Evolutionary conservation across 2,113 vertebrate genomes (phyloP), one percentile per base, ranked within the genome.

Genomic region (Cephalopholis sonnerati): DNA sequence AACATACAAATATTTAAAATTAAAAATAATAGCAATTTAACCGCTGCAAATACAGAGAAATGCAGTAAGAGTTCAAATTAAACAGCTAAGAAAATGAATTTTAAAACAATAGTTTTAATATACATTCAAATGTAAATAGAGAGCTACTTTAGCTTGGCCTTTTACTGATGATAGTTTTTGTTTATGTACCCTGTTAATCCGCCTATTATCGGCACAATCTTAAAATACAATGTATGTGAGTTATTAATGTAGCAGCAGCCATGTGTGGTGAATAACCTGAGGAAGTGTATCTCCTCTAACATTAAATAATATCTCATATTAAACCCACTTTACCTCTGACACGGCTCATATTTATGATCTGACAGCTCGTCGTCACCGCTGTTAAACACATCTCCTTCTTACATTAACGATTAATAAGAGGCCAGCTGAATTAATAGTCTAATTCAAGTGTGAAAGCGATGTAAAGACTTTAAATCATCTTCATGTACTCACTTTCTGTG

Each of bases 401-500:
- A 20, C 2, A 25, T 20, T 44, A 1, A 20, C 20, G 22, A 36
- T 10, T 10, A 78, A 55, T 10, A 18, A 9, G 6, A 1, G 1
- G 0, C 10, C 18, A 1, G 4, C 68, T 41, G 3, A 15, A 59
- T 44, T 18, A 0, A 59, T 0, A 12, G 15, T 10, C 6, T 9
- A 5, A 25, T 29, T 6, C 10, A n/a, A 5, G 2, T 15, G 18
- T 69, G 3, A 24, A 7, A 20, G 3, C 1, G 13, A 2, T 12
- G 1, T 48, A 15, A 67, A 67, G 2, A 2, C 25, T 9, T 16
- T 67, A 15, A 59, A 62, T 24, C 25, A 10, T 0, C 25, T 39
- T 59, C 1, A 4, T 1, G 0, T 75, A 89, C 90, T 81, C 81
- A 90, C 91, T 65, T 63, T 83, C 0, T 18, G 11, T 27, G 20